Evolutionary conservation across 2,113 vertebrate genomes (phyloP).

Genomic region (Genyomyrus donnyi): DNA sequence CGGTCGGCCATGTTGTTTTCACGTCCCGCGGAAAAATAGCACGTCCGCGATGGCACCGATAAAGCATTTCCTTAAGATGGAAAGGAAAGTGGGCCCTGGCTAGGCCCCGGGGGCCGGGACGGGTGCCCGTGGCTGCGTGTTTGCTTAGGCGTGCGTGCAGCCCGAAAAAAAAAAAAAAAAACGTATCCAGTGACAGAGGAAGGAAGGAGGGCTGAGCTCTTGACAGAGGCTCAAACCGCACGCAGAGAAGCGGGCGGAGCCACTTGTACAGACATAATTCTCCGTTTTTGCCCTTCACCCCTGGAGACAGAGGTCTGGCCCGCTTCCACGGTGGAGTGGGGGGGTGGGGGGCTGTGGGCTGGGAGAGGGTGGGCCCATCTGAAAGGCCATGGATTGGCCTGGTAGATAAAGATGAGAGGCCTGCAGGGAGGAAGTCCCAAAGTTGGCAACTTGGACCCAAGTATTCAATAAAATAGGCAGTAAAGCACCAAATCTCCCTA

Average conservation of each 20-base stretch:
- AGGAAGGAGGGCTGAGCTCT: conserved; percentile 60
- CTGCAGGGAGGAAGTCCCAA: background rate
- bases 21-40: background rate
- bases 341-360: conserved; percentile 52
- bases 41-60: background rate
- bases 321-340: conserved; percentile 51
- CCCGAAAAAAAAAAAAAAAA: conserved; percentile 36
- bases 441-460: conserved; percentile 3
- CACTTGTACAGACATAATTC: conserved; percentile 69
- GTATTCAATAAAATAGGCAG: background rate
- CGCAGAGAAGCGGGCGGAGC: conserved; percentile 57
- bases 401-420: background rate
- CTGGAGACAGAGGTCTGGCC: conserved; percentile 75
- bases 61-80: background rate
- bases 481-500: background rate
- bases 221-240: conserved; percentile 69
- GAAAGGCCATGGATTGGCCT: conserved; percentile 23
- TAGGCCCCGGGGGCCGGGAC: background rate
- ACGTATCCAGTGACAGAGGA: conserved; percentile 52
- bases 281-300: conserved; percentile 71
- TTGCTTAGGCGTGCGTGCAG: conserved; percentile 26
- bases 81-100: background rate
- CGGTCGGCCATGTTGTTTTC: background rate
- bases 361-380: conserved; percentile 48
- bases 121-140: conserved; percentile 29